Base-by-base conservation (phyloP, 2,888 invertebrate species). In the Neoitamus cyanurus region DNA sequence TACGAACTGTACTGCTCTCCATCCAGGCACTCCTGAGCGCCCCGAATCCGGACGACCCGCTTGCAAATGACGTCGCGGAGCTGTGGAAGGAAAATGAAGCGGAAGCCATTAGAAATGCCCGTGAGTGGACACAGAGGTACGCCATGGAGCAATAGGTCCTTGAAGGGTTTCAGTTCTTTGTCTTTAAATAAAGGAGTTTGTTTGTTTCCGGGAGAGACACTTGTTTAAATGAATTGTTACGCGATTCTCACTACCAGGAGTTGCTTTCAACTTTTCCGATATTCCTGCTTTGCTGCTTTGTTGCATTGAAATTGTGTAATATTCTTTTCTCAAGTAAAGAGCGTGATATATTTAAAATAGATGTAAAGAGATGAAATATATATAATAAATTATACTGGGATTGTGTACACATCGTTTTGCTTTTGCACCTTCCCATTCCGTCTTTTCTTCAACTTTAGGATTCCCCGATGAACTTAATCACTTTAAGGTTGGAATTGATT, bases 81-180 rank as follows among this genome's bases (percentile, higher is more conserved):
- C 94, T 98, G 90, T 99, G 99, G 99, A 99, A 99, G 94, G 95
- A 96, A 88, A 98, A 99, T 92, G 98, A 99, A 93, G 95, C 94
- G 88, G 97, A 97, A 92, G 99, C 99, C 88, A 98, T 99, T 91
- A 94, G 96, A 90, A 96, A 96, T 92, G 97, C 97, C 90, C 96
- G 96, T 93, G 97, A 97, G 91, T 97, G 97, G 97, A 97, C 97
- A 91, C 94, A 96, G 91, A 95, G 95, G 93, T 97, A 97, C 91
- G 97, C 97, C 90, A 96, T 96, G 96, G 96, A 96, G 34, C 31
- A 83, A 70, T 58, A 58, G 58, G 58, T 58, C 58, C 58, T 58
- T 58, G 9, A 58, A 58, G 25, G 25, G 58, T 58, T 58, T 58
- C 58, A 25, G 58, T 58, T 58, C 15, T 20, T 58, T 58, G 20